These are phyloP conservation scores for Selene dorsalis DNA, from an alignment of 2,797 vertebrate genomes.

Conservation along the genomic window DNA sequence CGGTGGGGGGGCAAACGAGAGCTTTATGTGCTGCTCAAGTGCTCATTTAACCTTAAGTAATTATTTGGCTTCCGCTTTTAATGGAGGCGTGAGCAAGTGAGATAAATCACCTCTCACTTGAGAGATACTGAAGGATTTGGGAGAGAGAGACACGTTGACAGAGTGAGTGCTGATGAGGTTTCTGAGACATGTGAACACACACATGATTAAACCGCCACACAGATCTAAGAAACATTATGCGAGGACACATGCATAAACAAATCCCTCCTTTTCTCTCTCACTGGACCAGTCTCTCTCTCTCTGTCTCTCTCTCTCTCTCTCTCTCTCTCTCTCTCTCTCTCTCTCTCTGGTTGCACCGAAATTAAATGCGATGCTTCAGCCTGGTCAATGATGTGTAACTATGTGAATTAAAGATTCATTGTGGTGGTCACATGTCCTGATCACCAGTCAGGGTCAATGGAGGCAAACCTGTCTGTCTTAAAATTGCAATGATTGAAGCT, in stretches of 20 bases:
- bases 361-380: not conserved
- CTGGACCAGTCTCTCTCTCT: not conserved
- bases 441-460: not conserved
- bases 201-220: not conserved
- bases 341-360: not conserved
- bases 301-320: no score
- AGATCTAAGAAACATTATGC: not conserved
- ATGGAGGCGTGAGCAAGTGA: slow-evolving; percentile 47
- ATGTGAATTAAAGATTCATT: not conserved
- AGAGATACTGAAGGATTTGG: slow-evolving; percentile 54
- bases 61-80: slow-evolving; percentile 67
- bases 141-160: slow-evolving; percentile 41
- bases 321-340: no score
- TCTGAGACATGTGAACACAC: not conserved
- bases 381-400: not conserved
- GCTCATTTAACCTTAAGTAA: slow-evolving; percentile 69
- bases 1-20: slow-evolving; percentile 26
- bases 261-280: not conserved
- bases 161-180: slow-evolving; percentile 39
- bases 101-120: slow-evolving; percentile 53
- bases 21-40: slow-evolving; percentile 50
- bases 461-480: not conserved
- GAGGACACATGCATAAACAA: not conserved
- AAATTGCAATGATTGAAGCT: not conserved
- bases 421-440: not conserved